These are phyloP conservation scores for Drosophila tani DNA, from an alignment of 1,140 invertebrate genomes.

Conservation along the genomic window DNA sequence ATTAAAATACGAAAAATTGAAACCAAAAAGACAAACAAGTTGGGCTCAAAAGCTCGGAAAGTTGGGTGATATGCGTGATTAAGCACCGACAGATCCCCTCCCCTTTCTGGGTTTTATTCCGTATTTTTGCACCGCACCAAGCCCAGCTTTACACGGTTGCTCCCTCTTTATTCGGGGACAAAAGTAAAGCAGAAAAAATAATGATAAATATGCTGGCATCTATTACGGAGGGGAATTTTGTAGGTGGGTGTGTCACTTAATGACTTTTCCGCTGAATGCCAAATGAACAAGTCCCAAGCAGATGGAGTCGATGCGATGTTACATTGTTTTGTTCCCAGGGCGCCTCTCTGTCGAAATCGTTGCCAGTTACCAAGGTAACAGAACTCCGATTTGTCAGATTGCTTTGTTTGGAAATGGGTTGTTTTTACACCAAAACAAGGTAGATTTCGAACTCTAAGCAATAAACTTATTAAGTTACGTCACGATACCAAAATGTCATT, in stretches of 20 bases:
- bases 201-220: conserved; percentile 76
- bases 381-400: conserved; percentile 23
- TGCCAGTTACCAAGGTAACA: conserved; percentile 29
- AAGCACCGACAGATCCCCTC: conserved; percentile 49
- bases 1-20: conserved; percentile 38
- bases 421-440: background rate
- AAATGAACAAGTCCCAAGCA: conserved; percentile 34
- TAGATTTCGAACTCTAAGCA: background rate
- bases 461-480: background rate
- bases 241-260: conserved; percentile 74
- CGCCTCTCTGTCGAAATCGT: conserved; percentile 17
- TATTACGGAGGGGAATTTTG: conserved; percentile 46
- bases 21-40: conserved; percentile 26
- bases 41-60: conserved; percentile 31
- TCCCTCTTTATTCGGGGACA: conserved; percentile 35
- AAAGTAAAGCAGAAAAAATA: conserved; percentile 56
- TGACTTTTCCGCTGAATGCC: conserved; percentile 69
- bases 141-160: conserved; percentile 47
- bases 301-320: conserved; percentile 28
- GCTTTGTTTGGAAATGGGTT: conserved; percentile 11
- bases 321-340: conserved; percentile 38
- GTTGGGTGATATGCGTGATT: conserved; percentile 73
- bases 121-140: conserved; percentile 42
- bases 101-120: conserved; percentile 5
- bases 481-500: background rate